Evolutionary conservation across 2,888 invertebrate genomes (phyloP), one percentile per base, ranked within the genome.

Genomic region (Portevinia maculata): DNA sequence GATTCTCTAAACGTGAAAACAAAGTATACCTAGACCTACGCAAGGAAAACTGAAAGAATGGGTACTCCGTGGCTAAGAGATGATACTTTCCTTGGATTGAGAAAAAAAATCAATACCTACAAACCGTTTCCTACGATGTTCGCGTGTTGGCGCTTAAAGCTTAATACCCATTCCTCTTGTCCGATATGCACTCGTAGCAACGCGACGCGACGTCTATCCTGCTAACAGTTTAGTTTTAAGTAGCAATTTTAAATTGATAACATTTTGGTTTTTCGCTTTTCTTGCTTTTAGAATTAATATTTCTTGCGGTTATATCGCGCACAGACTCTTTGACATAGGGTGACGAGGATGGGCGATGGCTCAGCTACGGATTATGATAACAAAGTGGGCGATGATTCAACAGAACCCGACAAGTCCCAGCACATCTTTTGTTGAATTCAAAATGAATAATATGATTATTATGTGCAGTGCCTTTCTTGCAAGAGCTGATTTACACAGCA

Each of bases 171-270:
- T 24, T 44, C 41, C 17, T 64, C 34, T 60, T 70, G 28, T 39
- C 52, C 48, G 21, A 28, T 11, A 39, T 13, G n/a, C 32, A 32
- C 15, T 4, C 1, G 13, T n/a, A n/a, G n/a, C n/a, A n/a, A n/a
- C n/a, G 13, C 39, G 15, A 39, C 19, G 44, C 17, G 32, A 62
- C 44, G 32, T 69, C 46, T 55, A 48, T 65, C 37, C 34, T 13
- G 21, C 50, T 64, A 70, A 75, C 70, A 48, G 75, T 76, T 81
- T 53, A 76, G 59, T 64, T 59, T 76, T 76, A 81, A 81, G 70
- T 76, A 70, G 70, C 64, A 76, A 76, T 81, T 76, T 81, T 76
- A 70, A 81, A 81, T 81, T 81, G 75, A 81, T 75, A 81, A 76
- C 64, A 76, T 81, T 76, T 81, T 62, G 11, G 6, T 0, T 37